phyloP scores from a whole-genome alignment of 1,140 invertebrate species.

The Akabosia matsudoensis region DNA sequence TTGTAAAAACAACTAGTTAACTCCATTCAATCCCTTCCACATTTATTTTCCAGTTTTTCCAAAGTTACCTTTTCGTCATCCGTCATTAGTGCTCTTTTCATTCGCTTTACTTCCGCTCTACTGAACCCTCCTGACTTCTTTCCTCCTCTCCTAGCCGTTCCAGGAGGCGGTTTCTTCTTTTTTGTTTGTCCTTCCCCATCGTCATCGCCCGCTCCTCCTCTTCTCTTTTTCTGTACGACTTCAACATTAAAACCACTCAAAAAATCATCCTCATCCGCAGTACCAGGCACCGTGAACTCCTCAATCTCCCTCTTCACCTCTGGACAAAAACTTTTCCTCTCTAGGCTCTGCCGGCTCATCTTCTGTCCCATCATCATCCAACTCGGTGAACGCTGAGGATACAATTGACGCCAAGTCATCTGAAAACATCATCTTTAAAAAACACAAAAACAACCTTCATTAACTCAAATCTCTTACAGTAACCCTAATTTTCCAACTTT shows the following conservation, averaged over 20 bases:
- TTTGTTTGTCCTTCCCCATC: neutral
- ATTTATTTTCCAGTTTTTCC: neutral
- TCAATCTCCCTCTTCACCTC: constrained; percentile 3
- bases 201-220: neutral
- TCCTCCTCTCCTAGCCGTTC: neutral
- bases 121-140: neutral
- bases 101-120: neutral
- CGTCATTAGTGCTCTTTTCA: neutral
- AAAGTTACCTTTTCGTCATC: neutral
- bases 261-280: neutral
- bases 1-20: neutral
- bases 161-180: neutral
- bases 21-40: neutral
- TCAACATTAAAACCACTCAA: neutral
- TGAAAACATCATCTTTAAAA: neutral
- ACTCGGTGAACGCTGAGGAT: neutral
- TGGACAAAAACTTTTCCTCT: neutral
- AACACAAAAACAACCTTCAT: too few species aligned
- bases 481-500: too few species aligned
- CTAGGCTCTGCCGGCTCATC: neutral
- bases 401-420: neutral
- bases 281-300: neutral
- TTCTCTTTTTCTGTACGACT: neutral
- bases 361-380: neutral
- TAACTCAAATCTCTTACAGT: too few species aligned